Evolutionary conservation across 2,113 vertebrate genomes (phyloP).

Genomic region (Catagonus wagneri): DNA sequence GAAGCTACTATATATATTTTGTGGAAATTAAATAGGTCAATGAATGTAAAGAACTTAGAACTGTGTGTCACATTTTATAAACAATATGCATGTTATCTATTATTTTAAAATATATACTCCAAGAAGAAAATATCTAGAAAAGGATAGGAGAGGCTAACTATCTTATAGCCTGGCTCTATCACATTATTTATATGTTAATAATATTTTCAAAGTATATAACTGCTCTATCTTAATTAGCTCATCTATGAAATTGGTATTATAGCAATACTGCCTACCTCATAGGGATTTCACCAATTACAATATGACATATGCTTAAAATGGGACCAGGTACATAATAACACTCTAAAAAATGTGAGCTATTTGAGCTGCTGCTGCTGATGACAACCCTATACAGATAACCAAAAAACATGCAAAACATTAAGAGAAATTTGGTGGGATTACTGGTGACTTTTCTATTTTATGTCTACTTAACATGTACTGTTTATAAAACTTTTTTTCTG

Average conservation of each 20-base stretch:
- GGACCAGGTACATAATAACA: not conserved
- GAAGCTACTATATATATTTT: not conserved
- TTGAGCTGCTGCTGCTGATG: not conserved
- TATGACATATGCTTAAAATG: not conserved
- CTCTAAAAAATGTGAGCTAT: not conserved
- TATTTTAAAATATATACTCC: not conserved
- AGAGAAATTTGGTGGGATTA: not conserved
- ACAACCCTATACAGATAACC: not conserved
- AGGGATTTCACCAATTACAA: not conserved
- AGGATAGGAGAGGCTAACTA: not conserved
- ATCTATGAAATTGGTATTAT: not conserved
- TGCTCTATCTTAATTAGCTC: not conserved
- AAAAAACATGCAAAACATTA: not conserved
- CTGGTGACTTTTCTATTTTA: not conserved
- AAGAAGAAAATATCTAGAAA: not conserved
- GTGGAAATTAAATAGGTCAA: not conserved
- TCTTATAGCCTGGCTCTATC: not conserved
- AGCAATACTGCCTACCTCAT: not conserved
- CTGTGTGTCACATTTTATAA: not conserved
- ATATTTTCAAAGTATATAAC: not conserved
- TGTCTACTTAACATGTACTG: not conserved
- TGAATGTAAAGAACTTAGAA: not conserved
- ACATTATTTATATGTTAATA: not conserved
- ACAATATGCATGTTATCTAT: not conserved
- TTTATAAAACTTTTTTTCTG: not conserved